Evolutionary conservation across 2,888 invertebrate genomes (phyloP).

Genomic region (Teleogryllus oceanicus): DNA sequence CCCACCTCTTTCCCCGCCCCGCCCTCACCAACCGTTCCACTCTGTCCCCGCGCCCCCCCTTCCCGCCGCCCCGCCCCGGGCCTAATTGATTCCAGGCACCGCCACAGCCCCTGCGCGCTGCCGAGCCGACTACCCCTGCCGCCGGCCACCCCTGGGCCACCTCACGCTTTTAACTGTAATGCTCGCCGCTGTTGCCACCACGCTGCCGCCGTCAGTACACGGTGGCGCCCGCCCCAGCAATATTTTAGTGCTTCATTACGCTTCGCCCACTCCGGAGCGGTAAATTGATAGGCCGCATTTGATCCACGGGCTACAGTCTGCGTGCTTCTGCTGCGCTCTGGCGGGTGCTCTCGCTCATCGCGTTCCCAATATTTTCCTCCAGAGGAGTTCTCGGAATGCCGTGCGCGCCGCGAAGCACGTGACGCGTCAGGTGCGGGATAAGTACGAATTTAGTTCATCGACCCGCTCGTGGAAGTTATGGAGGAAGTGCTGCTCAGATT

Average conservation of each 20-base stretch:
- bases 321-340: no score
- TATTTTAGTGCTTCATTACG: not conserved
- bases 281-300: slow-evolving; percentile 6
- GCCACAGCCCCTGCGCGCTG: not conserved
- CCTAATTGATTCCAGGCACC: slow-evolving; percentile 1
- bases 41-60: not conserved
- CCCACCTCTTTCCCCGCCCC: not conserved
- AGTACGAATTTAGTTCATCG: no score
- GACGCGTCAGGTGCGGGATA: no score
- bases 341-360: no score
- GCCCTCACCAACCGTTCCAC: not conserved
- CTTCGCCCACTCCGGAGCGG: not conserved
- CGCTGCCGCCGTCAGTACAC: not conserved
- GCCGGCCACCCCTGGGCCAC: not conserved
- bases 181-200: not conserved
- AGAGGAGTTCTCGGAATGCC: no score
- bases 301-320: not conserved
- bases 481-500: no score
- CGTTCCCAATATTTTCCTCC: no score
- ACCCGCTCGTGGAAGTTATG: no score
- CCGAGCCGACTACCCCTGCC: not conserved
- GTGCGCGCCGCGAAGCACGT: no score
- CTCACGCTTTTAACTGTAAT: not conserved
- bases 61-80: not conserved
- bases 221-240: not conserved